Evolutionary conservation across 2,797 vertebrate genomes (phyloP), one percentile per base, ranked within the genome.

Genomic region (Chaunax sp.): DNA sequence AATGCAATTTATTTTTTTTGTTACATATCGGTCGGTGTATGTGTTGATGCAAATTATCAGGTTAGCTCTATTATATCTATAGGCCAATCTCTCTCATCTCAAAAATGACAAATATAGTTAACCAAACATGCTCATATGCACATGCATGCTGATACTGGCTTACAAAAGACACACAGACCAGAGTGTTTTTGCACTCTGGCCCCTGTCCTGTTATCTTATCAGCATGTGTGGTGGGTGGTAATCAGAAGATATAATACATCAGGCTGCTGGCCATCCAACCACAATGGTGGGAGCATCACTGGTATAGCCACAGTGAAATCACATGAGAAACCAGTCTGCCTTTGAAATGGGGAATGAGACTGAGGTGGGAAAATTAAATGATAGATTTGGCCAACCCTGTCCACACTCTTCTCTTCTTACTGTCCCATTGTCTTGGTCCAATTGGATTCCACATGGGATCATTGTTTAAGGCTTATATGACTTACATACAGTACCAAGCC

Each of bases 211-310:
- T 74, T 82, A 88, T 92, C 85, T 87, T 87, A 91, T 93, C 90
- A 86, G 87, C 55, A 88, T 81, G 76, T 80, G 82, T 77, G 81
- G 74, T 77, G 77, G 83, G 81, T 86, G 82, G 87, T 94, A 93
- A 94, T 94, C 92, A 93, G 87, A 84, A 88, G 82, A 92, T 92
- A 87, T 89, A 92, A 94, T 91, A 87, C 88, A 93, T 93, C 92
- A 88, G 85, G 84, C 86, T 69, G 84, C 81, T 78, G 81, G 80
- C 55, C 45, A 33, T 61, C 65, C 77, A 61, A 63, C 84, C 75
- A 83, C 86, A 81, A 77, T 82, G 75, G 64, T 83, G 80, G 45
- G 65, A 69, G 52, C 57, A 61, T 64, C 69, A 3, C 78, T 45
- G 51, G 69, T 71, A 18, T 59, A 58, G 65, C 72, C 59, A 53